These are phyloP conservation scores for Montipora capricornis DNA, from an alignment of 64 coral and sea anemone species.

Conservation along the genomic window DNA sequence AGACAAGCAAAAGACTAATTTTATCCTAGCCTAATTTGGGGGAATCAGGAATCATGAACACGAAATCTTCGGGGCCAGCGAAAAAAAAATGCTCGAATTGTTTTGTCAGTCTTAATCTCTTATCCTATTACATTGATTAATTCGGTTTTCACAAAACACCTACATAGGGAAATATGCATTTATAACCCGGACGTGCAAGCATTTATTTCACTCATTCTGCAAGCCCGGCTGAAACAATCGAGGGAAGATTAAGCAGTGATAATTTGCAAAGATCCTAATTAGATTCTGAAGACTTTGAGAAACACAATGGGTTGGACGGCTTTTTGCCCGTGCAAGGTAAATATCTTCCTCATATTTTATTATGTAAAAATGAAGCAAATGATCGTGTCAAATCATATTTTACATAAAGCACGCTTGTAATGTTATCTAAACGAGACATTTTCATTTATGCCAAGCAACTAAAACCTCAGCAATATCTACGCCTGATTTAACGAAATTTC, in stretches of 20 bases:
- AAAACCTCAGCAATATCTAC: too few species aligned
- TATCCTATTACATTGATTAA: background rate
- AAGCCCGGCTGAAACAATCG: background rate
- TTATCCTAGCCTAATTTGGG: background rate
- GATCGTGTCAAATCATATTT: background rate
- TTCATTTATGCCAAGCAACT: background rate
- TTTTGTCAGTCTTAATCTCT: background rate
- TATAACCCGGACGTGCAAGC: too few species aligned
- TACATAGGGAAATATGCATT: background rate
- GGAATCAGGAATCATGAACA: background rate
- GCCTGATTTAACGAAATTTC: too few species aligned
- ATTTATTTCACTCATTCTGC: background rate
- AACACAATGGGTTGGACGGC: background rate
- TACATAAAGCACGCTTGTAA: background rate
- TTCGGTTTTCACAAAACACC: background rate
- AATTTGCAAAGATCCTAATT: background rate
- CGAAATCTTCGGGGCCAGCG: background rate
- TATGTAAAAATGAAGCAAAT: background rate
- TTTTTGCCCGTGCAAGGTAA: background rate
- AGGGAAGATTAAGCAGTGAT: background rate
- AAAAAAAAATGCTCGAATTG: background rate
- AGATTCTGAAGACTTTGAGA: background rate
- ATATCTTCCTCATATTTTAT: background rate
- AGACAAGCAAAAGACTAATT: background rate
- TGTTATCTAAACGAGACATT: background rate